Conservation (phyloP, 2,113 vertebrate species). For the Saccopteryx bilineata region DNA sequence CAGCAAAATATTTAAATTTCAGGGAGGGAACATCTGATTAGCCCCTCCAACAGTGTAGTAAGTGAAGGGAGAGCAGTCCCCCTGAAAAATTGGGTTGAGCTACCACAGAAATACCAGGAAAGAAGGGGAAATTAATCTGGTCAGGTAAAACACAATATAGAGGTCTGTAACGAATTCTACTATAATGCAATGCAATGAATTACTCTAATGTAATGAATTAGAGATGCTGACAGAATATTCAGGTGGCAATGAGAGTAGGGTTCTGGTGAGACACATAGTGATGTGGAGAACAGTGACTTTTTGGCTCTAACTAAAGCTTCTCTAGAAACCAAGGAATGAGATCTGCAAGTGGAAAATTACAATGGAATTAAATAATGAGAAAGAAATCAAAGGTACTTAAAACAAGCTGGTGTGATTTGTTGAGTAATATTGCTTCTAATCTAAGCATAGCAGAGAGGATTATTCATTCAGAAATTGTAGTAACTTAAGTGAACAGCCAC, state of each 20-base stretch:
- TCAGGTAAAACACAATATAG: not conserved
- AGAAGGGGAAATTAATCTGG: not conserved
- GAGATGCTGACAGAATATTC: not conserved
- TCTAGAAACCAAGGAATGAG: not conserved
- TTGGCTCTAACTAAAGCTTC: not conserved
- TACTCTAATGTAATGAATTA: not conserved
- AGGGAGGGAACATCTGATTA: not conserved
- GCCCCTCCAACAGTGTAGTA: not conserved
- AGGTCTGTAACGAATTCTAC: not conserved
- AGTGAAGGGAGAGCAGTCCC: not conserved
- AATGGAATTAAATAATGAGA: not conserved
- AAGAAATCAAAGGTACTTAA: constrained; percentile 19
- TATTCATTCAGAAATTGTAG: constrained; percentile 17
- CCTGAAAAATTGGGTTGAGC: not conserved
- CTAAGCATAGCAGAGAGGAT: constrained; percentile 13
- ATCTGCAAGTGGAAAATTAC: constrained; percentile 35
- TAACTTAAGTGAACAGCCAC: not conserved
- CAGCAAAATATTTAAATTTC: not conserved
- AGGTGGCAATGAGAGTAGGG: not conserved
- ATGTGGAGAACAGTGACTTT: not conserved
- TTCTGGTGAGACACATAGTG: not conserved
- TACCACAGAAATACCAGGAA: not conserved
- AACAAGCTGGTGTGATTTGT: not conserved
- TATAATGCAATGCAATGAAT: too few species aligned
- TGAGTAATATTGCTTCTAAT: constrained; percentile 27